Evolutionary conservation across 2,113 vertebrate species (phyloP), one percentile per base, ranked within the genome.

Genomic region (Thamnaconus septentrionalis): DNA sequence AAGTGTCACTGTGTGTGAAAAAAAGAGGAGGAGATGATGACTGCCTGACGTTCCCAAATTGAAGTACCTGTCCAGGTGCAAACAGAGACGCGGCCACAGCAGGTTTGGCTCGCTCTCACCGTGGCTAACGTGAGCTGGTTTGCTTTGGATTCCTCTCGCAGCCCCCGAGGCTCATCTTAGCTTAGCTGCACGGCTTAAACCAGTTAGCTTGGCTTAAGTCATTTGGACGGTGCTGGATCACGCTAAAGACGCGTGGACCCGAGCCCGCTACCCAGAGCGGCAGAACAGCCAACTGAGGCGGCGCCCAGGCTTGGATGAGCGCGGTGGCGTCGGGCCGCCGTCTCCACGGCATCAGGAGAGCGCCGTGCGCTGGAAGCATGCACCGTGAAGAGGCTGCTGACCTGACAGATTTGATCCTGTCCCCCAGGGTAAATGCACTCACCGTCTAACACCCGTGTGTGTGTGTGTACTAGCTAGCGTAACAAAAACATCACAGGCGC

Each of bases 271-370:
- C 73, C 53, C 49, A 9, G 40, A n/a, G 9, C 62, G 42, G 49
- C 62, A 46, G 59, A 18, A 31, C 18, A 45, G 72, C 65, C 73
- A 81, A 51, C 31, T 64, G 41, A n/a, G 18, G 53, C 58, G 6
- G 39, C 9, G 49, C 79, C 76, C 69, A 66, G 59, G 74, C 61
- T 56, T 73, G 76, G 70, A 50, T 9, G 40, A 43, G 8, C 40
- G 40, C 44, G n/a, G 9, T 11, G 3, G 11, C 40, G 66, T 31
- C 47, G 61, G 57, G 60, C 18, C 0, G 43, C 42, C 53, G 59
- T 69, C 67, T 60, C 31, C 56, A 61, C 55, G 60, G 53, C 81
- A 80, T 71, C 66, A 66, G 59, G 73, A 73, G 78, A 40, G 55
- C 18, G 18, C 18, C 18, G 18, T 31, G 18, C 18, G 18, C 40